These are phyloP conservation scores for Phalacrocorax brasilianus DNA, from an alignment of 2,113 vertebrate species.

Conservation along the genomic window DNA sequence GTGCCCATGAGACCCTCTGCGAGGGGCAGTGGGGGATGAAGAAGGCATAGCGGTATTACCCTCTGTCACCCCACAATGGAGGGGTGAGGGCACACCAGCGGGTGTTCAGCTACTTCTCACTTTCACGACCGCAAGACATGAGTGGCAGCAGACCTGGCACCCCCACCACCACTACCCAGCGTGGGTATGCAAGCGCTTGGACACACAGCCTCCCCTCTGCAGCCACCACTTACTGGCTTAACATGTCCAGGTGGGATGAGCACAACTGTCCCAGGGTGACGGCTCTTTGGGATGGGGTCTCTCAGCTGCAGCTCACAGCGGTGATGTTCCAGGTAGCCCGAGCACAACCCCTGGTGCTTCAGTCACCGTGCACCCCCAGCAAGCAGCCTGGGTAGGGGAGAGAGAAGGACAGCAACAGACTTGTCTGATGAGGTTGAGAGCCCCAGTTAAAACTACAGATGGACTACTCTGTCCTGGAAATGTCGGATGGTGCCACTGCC, in stretches of 20 bases:
- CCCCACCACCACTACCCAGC: not conserved
- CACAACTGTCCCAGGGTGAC: not conserved
- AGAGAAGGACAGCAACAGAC: not conserved
- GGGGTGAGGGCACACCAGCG: rapidly evolving
- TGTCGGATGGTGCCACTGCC: not conserved
- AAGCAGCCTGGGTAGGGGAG: not conserved
- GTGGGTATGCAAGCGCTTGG: not conserved
- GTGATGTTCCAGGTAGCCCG: not conserved
- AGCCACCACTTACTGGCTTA: not conserved
- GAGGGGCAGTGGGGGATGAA: not conserved
- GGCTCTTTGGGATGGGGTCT: not conserved
- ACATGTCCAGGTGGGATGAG: rapidly evolving
- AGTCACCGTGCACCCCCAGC: not conserved
- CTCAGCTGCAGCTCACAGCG: not conserved
- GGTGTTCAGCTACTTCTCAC: not conserved
- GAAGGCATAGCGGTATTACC: rapidly evolving
- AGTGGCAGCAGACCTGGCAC: rapidly evolving
- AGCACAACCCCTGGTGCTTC: not conserved
- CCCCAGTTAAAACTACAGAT: not conserved
- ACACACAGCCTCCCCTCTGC: not conserved
- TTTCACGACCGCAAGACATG: not conserved
- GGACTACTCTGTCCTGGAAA: not conserved
- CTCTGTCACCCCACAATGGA: not conserved
- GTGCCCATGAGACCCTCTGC: rapidly evolving
- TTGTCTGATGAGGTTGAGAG: rapidly evolving